A percentile compares a stretch with the other conserved stretches of the same genome.
Conservation (phyloP, 2,888 invertebrate species). For the Chymomyza caudatula region DNA sequence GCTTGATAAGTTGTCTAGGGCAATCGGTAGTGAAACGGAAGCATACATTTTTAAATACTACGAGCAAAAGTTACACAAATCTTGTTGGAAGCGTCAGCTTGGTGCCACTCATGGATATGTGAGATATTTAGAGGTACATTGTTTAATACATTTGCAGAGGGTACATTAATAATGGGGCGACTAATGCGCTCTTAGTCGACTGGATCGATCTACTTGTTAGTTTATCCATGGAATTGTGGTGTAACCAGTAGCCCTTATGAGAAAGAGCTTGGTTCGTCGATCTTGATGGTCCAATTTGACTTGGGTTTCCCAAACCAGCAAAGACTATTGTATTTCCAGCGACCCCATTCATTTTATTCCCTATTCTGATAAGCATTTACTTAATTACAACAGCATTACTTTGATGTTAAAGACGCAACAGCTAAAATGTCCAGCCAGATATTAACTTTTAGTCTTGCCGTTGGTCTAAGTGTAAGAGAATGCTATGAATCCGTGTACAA, state of each 20-base stretch:
- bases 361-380: too few species aligned
- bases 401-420: slow-evolving; percentile 2
- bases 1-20: slow-evolving; percentile 25
- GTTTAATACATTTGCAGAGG: not conserved
- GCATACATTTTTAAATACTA: slow-evolving; percentile 62
- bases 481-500: slow-evolving; percentile 69
- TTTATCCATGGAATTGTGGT: too few species aligned
- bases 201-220: too few species aligned
- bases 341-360: not conserved
- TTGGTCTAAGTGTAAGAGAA: slow-evolving; percentile 71
- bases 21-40: slow-evolving; percentile 25
- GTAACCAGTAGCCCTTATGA: too few species aligned
- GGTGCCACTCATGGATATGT: slow-evolving; percentile 71
- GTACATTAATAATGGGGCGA: not conserved
- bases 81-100: slow-evolving; percentile 71
- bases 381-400: slow-evolving; percentile 37
- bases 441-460: slow-evolving; percentile 70
- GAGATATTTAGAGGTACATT: slow-evolving; percentile 62
- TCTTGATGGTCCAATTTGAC: too few species aligned
- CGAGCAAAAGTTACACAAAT: slow-evolving; percentile 58
- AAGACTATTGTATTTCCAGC: too few species aligned
- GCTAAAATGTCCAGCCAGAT: slow-evolving; percentile 43
- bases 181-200: too few species aligned
- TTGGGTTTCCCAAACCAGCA: too few species aligned
- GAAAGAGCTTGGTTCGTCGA: too few species aligned